Conservation (phyloP, 2,888 invertebrate species). For the Drosophila nr. fundita region DNA sequence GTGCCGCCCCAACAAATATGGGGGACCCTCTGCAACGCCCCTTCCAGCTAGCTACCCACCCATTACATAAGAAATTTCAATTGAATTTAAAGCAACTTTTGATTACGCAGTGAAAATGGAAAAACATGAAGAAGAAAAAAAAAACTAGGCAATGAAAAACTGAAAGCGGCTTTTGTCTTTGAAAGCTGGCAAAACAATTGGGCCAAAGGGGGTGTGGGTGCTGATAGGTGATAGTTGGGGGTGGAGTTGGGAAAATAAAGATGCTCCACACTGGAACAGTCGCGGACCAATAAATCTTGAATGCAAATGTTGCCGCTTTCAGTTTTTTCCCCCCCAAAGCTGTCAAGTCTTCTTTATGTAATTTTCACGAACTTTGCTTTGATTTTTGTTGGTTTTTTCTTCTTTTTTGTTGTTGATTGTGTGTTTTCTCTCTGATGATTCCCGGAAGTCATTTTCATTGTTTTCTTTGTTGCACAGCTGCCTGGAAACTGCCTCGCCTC, state of each 20-base stretch:
- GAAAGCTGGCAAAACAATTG: conserved; percentile 60
- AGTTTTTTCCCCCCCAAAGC: conserved; percentile 23
- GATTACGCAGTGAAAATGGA: conserved; percentile 53
- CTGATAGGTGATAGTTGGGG: background rate
- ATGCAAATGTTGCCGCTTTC: conserved; percentile 73
- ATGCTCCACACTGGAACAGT: conserved; percentile 46
- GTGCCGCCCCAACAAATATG: conserved; percentile 28
- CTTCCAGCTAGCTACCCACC: conserved; percentile 1
- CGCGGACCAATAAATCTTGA: conserved; percentile 68
- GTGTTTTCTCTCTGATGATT: conserved; percentile 53
- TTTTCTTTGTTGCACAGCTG: conserved; percentile 54
- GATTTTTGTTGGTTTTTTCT: conserved; percentile 23
- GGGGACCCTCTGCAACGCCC: conserved; percentile 24
- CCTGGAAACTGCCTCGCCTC: conserved; percentile 37
- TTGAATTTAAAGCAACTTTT: conserved; percentile 53
- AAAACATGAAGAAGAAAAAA: conserved; percentile 31
- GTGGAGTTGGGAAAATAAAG: conserved; percentile 16
- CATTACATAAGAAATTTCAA: conserved; percentile 62
- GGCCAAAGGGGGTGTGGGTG: background rate
- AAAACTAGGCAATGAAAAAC: conserved; percentile 33
- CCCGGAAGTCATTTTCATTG: conserved; percentile 66
- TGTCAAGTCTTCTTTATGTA: conserved; percentile 52
- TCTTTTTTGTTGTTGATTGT: conserved; percentile 15
- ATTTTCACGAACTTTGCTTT: conserved; percentile 45
- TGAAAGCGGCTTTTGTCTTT: conserved; percentile 65